Base-by-base conservation (phyloP, 2,113 vertebrate genomes). In the Callaeas wilsoni region DNA sequence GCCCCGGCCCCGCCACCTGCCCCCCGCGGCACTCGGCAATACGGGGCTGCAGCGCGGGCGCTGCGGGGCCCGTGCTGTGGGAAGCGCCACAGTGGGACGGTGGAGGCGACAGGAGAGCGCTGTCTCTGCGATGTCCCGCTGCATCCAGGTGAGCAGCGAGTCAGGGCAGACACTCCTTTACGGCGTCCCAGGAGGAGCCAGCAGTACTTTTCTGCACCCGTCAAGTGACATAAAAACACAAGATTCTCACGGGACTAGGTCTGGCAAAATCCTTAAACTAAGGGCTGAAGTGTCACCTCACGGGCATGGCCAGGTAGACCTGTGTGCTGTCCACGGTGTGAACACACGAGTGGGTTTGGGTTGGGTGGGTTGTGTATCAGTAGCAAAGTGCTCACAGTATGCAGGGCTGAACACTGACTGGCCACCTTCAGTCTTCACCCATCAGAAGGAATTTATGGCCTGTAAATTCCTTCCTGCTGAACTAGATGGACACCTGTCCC, bases 311-410 rank as follows among this genome's bases (percentile, higher is more conserved):
- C 30, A 17, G 39, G 23, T 7, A 57, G 33, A 59, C 13, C 33
- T 8, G 3, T 4, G 41, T 29, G 2, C 18, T 55, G 27, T 8
- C 14, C 37, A 1, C 25, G 6, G 47, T 13, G 65, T 0, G 6
- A 44, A 18, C 30, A 1, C 0, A 3, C 0, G 25, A 23, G 62
- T 17, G 15, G 3, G 17, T 76, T 56, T 15, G 13, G 21, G 16
- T 13, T 32, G 63, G 13, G 17, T 19, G 67, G 5, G 21, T 7
- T 46, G 30, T 5, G 32, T 18, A 1, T 19, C 32, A 2, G 13
- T 10, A 18, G 25, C n/a, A 17, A 67, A 60, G 18, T 3, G 37
- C 75, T 77, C 12, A 7, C 44, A 8, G 16, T 6, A 2, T 0
- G 3, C 3, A 7, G 42, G 13, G 20, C 41, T 46, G 50, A 57